These are phyloP conservation scores for Mirza zaza DNA, from an alignment of 2,113 vertebrate genomes.

Conservation along the genomic window DNA sequence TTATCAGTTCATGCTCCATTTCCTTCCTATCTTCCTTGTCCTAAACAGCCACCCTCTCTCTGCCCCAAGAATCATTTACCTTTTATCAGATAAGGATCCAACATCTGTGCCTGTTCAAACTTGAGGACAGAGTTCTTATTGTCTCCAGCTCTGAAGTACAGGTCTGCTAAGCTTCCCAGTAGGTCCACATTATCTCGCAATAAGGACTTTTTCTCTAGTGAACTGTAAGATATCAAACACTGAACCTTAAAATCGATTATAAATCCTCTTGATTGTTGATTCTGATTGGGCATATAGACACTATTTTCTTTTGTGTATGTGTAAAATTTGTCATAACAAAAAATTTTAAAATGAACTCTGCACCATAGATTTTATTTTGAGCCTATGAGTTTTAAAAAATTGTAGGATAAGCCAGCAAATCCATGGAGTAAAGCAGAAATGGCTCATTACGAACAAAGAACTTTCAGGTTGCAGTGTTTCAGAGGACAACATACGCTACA, in stretches of 20 bases:
- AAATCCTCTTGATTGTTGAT: constrained; percentile 1
- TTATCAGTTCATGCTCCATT: not conserved
- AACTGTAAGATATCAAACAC: constrained; percentile 84
- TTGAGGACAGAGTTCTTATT: constrained; percentile 97
- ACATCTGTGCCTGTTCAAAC: constrained; percentile 98
- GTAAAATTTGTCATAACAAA: constrained; percentile 15
- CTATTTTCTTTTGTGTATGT: not conserved
- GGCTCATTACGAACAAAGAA: not conserved
- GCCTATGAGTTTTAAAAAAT: not conserved
- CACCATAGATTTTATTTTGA: not conserved
- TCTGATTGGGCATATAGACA: not conserved
- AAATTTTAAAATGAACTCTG: not conserved
- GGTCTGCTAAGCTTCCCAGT: constrained; percentile 95
- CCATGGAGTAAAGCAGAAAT: not conserved
- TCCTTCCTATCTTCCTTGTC: not conserved
- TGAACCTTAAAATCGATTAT: constrained; percentile 29
- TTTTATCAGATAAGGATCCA: constrained; percentile 98
- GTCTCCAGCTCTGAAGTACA: constrained; percentile 97
- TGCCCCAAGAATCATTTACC: constrained; percentile 80
- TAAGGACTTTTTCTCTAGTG: constrained; percentile 97
- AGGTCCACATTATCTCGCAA: constrained; percentile 97
- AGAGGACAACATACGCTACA: not conserved
- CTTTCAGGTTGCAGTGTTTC: not conserved
- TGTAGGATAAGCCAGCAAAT: not conserved
- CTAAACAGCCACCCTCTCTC: not conserved